Conservation (phyloP, 2,797 vertebrate species). For the Gallinago stenura region DNA sequence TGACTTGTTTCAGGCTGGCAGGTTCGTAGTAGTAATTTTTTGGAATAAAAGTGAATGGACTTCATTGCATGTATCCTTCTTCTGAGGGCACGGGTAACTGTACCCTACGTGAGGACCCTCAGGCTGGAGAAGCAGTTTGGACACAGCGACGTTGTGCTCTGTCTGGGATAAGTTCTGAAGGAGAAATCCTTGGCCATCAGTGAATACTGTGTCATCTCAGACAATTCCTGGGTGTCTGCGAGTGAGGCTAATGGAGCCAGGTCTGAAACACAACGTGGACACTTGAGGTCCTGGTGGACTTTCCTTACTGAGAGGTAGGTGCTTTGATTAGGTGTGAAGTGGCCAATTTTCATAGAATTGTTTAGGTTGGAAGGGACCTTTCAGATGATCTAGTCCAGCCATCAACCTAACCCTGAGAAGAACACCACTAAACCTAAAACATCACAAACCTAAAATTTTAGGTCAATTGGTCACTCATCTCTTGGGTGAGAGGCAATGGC, state of each 20-base stretch:
- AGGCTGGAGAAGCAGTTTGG: not conserved
- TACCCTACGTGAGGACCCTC: not conserved
- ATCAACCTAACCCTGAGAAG: too few relatives aligned
- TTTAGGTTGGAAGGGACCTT: too few relatives aligned
- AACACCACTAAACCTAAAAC: too few relatives aligned
- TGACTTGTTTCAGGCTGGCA: not conserved
- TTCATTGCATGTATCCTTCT: not conserved
- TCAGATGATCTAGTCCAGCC: too few relatives aligned
- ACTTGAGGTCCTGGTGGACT: accelerated
- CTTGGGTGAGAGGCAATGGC: not conserved
- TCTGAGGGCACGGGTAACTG: not conserved
- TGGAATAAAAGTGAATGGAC: not conserved
- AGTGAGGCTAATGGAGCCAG: not conserved
- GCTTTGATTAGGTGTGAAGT: not conserved
- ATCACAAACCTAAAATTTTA: not conserved
- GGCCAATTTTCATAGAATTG: not conserved
- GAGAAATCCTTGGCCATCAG: not conserved
- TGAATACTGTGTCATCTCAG: not conserved
- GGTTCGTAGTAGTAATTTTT: not conserved
- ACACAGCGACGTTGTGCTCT: accelerated
- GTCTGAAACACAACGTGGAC: not conserved
- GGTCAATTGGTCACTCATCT: not conserved
- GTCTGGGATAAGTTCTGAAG: not conserved
- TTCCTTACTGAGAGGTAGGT: not conserved
- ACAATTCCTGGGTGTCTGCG: not conserved